Base-by-base conservation (phyloP, 2,113 vertebrate species). In the Caloenas nicobarica region DNA sequence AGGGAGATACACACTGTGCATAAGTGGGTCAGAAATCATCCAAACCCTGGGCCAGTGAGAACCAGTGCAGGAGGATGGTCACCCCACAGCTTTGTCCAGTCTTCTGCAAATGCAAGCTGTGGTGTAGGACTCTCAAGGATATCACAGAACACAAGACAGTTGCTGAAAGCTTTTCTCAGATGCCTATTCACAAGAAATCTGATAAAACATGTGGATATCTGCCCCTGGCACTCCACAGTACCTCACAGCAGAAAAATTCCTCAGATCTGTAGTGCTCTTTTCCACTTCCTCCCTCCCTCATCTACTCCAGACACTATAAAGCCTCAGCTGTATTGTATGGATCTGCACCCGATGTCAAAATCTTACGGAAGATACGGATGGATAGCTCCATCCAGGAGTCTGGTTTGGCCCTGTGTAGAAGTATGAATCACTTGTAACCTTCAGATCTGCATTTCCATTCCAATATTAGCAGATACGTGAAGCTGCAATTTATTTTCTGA, bases 101-200 rank as follows among this genome's bases (percentile, higher is more conserved):
- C 38, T 70, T 60, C 81, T 74, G 38, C 25, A 86, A 86, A 24
- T 31, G 29, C 28, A 4, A 2, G 28, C 25, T 56, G 50, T 16
- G 9, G 8, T 15, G 4, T 23, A 3, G 6, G 12, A 11, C 15
- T 56, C 34, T 61, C 28, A 46, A 51, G 38, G 33, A 7, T 28
- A 22, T n/a, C 34, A 18, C 36, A 34, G 36, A 24, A 53, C 0
- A 0, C 14, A 57, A n/a, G 48, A 48, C 23, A 13, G 28, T 57
- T 76, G 23, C 40, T 53, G 46, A 80, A 89, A 76, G 2, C 4
- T 84, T 77, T 81, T 64, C 50, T 90, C 48, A 69, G 24, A 13
- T 22, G 9, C 14, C 8, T 53, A 3, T 48, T 54, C 48, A 54
- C 18, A 40, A 72, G 17, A 51, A 85, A 69, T 13, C 9, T 11